Base-by-base conservation (phyloP, 2,113 vertebrate species). In the Aspidoscelis tigris region DNA sequence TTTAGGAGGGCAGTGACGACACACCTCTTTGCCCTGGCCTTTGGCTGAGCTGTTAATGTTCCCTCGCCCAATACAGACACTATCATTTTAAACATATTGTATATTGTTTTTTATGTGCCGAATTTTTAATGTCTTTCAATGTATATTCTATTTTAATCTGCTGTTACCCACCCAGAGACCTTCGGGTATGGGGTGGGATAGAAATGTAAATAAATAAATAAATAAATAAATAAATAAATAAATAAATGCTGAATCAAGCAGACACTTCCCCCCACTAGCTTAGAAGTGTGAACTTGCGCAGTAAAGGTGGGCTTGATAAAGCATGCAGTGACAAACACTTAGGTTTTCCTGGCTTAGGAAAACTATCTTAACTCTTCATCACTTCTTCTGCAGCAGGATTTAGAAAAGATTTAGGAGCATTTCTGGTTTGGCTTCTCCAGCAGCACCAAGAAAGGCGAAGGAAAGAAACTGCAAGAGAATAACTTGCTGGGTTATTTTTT, bases 391-490 rank as follows among this genome's bases (percentile, higher is more conserved):
- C 55, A 81, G 80, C 70, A 55, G 87, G 90, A 81, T 77, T 75
- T 58, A 88, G 72, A 84, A 78, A 77, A 90, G 76, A 86, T 77
- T 82, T 84, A 61, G 65, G 21, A 81, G 61, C 83, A 53, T 87
- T 90, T 87, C 77, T 86, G 55, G 21, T 69, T 88, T 88, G 80
- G 76, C 53, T 91, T 64, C 87, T 92, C 69, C 73, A 89, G 79
- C 55, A 84, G 65, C 16, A 87, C 61, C 41, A 88, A 20, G 76
- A 92, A 76, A 84, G 55, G 84, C 75, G 91, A 92, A 79, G 80
- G 84, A 92, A 78, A 80, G 76, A 90, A 93, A 93, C 78, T 82
- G 81, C 83, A 90, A 85, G 64, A 85, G 82, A 7, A 82, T 82
- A 84, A 33, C 80, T 91, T 81, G 87, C 78, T 72, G 77, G 86